Evolutionary conservation across 1,140 invertebrate genomes (phyloP).

Genomic region (Brachionus sp.): DNA sequence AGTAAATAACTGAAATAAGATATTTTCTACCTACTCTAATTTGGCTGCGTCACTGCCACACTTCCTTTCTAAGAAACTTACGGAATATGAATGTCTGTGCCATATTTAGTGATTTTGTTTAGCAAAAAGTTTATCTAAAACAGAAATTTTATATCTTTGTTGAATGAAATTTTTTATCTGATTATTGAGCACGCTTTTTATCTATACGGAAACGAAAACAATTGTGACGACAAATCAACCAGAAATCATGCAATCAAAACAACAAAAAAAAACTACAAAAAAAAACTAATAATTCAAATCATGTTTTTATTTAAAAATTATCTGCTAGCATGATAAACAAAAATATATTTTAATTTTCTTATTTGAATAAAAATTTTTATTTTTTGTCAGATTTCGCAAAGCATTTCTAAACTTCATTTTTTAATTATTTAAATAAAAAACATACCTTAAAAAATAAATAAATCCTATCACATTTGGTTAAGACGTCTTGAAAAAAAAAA

Average conservation of each 20-base stretch:
- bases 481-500: neutral
- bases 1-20: neutral
- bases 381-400: neutral
- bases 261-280: neutral
- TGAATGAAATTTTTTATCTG: neutral
- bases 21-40: neutral
- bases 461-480: no score
- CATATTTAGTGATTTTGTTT: neutral
- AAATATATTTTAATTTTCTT: neutral
- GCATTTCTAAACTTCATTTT: neutral
- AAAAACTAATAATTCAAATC: neutral
- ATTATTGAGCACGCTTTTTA: neutral
- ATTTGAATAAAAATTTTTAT: neutral
- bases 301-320: neutral
- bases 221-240: neutral
- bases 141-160: neutral
- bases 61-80: neutral
- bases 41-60: neutral
- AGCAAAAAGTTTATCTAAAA: neutral
- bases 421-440: neutral
- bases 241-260: slow-evolving; percentile 1
- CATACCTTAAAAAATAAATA: neutral
- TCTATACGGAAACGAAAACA: neutral
- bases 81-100: neutral
- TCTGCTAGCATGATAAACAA: neutral